Percentiles rank a stretch among this genome's conserved stretches.
These are phyloP conservation scores for Brachypodius melanocephalos DNA, from an alignment of 2,113 vertebrate species.

Conservation along the genomic window DNA sequence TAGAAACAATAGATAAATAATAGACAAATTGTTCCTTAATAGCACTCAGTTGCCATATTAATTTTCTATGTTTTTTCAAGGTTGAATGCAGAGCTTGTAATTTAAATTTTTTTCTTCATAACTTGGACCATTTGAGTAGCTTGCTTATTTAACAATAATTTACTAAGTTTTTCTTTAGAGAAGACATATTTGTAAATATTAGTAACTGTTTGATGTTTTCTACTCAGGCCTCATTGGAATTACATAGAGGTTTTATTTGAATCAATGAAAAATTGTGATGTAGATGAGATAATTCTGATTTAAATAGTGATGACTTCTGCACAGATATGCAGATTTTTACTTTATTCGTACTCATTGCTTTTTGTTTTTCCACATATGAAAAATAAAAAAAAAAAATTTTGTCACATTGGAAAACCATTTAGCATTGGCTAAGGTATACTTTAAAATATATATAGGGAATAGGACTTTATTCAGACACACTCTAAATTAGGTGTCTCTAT, in stretches of 20 bases:
- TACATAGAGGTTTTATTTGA: neutral
- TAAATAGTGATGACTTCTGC: neutral
- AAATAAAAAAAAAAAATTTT: neutral
- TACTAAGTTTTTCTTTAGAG: neutral
- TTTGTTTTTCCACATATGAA: neutral
- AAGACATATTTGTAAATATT: neutral
- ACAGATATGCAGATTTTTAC: neutral
- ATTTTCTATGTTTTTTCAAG: neutral
- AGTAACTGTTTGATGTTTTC: neutral
- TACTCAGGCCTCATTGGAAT: neutral
- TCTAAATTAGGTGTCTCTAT: neutral
- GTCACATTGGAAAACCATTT: neutral
- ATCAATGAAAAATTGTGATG: neutral
- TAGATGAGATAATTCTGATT: neutral
- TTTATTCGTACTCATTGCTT: neutral
- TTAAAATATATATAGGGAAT: neutral
- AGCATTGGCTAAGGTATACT: neutral
- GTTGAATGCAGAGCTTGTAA: neutral
- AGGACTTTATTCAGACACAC: accelerated
- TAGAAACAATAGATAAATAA: neutral
- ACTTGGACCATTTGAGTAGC: neutral
- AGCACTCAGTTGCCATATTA: neutral
- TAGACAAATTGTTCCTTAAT: neutral
- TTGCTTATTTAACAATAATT: neutral
- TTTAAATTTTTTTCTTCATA: neutral